phyloP scores from a whole-genome alignment of 2,113 vertebrate species.

The Cinclus mexicanus region DNA sequence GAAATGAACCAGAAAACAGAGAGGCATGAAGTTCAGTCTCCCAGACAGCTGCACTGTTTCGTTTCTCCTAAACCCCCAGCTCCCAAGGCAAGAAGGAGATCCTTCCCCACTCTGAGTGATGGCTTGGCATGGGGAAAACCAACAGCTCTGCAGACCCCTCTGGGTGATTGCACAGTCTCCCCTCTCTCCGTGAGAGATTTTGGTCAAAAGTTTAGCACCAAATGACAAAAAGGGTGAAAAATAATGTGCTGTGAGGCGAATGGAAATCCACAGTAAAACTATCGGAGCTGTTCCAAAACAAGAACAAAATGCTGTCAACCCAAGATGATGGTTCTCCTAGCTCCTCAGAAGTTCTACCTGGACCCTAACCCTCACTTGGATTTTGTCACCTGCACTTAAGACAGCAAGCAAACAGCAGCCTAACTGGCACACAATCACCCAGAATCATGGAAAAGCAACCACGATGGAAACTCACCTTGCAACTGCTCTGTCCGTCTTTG shows the following conservation, averaged over 20 bases:
- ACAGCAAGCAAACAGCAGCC: not conserved
- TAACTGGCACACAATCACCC: not conserved
- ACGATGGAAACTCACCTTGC: slow-evolving; percentile 42
- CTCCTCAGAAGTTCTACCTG: not conserved
- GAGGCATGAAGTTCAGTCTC: not conserved
- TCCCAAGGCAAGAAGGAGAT: not conserved
- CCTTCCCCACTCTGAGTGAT: not conserved
- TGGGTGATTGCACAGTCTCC: not conserved
- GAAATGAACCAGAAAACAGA: not conserved
- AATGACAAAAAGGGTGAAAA: not conserved
- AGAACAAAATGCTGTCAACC: not conserved
- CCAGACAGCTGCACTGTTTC: not conserved
- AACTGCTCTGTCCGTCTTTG: not conserved
- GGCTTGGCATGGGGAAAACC: not conserved
- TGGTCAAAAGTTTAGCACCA: slow-evolving; percentile 20
- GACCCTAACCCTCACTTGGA: not conserved
- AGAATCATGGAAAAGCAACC: not conserved
- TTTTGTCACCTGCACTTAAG: not conserved
- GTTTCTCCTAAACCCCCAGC: not conserved
- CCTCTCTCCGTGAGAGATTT: not conserved
- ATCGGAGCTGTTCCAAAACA: not conserved
- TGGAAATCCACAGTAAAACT: not conserved
- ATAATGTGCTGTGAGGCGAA: not conserved
- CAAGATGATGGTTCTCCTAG: not conserved
- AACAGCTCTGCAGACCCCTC: not conserved